Evolutionary conservation across 2,797 vertebrate species (phyloP), one percentile per base, ranked within the genome.

Genomic region (Semaprochilodus insignis): DNA sequence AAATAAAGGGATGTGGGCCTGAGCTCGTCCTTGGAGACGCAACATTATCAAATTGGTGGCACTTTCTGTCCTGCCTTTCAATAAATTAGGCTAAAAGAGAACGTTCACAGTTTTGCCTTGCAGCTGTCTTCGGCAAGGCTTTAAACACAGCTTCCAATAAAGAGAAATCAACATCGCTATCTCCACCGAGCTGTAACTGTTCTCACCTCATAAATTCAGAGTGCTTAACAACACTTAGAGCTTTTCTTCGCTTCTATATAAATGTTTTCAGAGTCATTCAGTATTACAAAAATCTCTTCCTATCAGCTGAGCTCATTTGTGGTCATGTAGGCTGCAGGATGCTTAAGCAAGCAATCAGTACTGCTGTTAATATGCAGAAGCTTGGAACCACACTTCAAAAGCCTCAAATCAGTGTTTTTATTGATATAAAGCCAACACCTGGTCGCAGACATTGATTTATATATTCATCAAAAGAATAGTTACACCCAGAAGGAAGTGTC

Each of bases 21-120:
- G 34, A 6, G 36, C 14, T 10, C n/a, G 31, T 75, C 55, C 36
- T 75, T 75, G 55, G 31, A 65, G 81, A n/a, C 54, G 75, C 44
- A 82, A 57, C n/a, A 65, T 72, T 57, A 72, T 77, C 48, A 78
- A 69, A 73, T 78, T 31, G 77, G 31, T 44, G 51, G 52, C 23
- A 44, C n/a, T 17, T 69, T 77, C 70, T 69, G 25, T 72, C 51
- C 65, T 16, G 51, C 16, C 19, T 34, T 70, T 65, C 72, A 82
- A 72, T 72, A 72, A 54, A 63, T 51, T 54, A 59, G 17, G 55
- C 15, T 44, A 44, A 75, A 31, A 60, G 31, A 44, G 57, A 60
- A 75, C 13, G 34, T 23, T 31, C 6, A n/a, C 51, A 21, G 40
- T 23, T 60, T 52, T n/a, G 27, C 55, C 73, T 74, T 3, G 55